These are phyloP conservation scores for Solenopsis fugax DNA, from an alignment of 1,140 invertebrate species.

Conservation along the genomic window DNA sequence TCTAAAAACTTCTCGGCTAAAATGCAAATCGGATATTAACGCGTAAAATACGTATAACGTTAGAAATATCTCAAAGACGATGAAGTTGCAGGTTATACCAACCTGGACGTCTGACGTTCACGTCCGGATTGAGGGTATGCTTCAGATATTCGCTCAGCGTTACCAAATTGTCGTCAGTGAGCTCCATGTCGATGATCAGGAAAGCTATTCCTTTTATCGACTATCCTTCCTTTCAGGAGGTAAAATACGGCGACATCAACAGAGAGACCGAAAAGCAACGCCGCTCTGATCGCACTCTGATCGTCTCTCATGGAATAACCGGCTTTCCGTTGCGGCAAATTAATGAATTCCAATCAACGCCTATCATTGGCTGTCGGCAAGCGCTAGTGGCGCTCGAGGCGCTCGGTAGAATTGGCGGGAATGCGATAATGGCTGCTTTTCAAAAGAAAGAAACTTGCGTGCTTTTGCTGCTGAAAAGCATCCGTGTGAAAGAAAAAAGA, in stretches of 20 bases:
- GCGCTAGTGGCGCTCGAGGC: conserved; percentile 36
- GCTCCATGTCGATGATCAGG: conserved; percentile 89
- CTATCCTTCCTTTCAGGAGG: background rate
- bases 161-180: conserved; percentile 93
- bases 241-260: background rate
- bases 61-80: background rate
- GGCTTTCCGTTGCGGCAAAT: conserved; percentile 54
- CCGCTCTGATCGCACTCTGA: background rate
- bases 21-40: conserved; percentile 73
- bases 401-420: conserved; percentile 25
- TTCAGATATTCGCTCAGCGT: conserved; percentile 94
- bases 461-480: too few species aligned
- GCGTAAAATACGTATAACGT: background rate
- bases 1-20: conserved; percentile 97
- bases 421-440: conserved; percentile 3
- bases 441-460: background rate
- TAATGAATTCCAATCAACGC: conserved; percentile 44
- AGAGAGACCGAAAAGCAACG: conserved; percentile 11
- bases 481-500: too few species aligned
- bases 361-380: conserved; percentile 26
- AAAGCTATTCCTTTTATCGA: background rate
- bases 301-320: conserved; percentile 7
- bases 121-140: conserved; percentile 95
- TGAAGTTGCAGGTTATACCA: conserved; percentile 81
- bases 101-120: conserved; percentile 94